Evolutionary conservation across 1,140 invertebrate species (phyloP), one percentile per base, ranked within the genome.

Genomic region (Trichonephila inaurata): DNA sequence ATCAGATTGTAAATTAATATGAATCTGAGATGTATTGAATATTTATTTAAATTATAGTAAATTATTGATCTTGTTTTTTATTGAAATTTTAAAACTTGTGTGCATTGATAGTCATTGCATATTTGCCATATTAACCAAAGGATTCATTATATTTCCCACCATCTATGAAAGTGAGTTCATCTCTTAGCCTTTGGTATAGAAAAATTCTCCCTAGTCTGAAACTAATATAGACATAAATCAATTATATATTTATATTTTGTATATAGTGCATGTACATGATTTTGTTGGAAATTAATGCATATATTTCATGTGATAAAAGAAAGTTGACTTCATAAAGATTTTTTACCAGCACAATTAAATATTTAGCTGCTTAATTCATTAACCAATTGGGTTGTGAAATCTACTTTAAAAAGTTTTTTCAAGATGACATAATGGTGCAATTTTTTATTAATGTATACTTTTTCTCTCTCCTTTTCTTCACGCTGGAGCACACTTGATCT

Each of bases 171-270:
- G 33, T 33, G 69, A 69, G 10, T 14, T 69, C 10, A 69, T n/a
- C 64, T n/a, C 64, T 66, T 77, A 18, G 33, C 28, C 72, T 77
- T 77, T 77, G 72, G 72, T 77, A 28, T 77, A 77, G 72, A 28
- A 33, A 77, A 40, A 64, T 64, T 33, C 10, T 18, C 28, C 72
- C 72, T 77, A 77, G 72, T 77, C 72, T 28, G 33, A 40, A 77
- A 18, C 14, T 33, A 33, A 77, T 77, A 77, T 77, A 40, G 28
- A 77, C 18, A 72, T 24, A 72, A 72, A 64, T 33, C 16, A 72
- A 16, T 28, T 72, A 77, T 77, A 33, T 77, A 77, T 77, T 33
- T 77, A 77, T 19, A 77, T 28, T 33, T 77, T 77, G 72, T 77
- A 77, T 40, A 77, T 77, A 77, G 33, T 40, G 69, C 28, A 28